These are phyloP conservation scores for Cheilosia urbana DNA, from an alignment of 2,888 invertebrate species.

Conservation along the genomic window DNA sequence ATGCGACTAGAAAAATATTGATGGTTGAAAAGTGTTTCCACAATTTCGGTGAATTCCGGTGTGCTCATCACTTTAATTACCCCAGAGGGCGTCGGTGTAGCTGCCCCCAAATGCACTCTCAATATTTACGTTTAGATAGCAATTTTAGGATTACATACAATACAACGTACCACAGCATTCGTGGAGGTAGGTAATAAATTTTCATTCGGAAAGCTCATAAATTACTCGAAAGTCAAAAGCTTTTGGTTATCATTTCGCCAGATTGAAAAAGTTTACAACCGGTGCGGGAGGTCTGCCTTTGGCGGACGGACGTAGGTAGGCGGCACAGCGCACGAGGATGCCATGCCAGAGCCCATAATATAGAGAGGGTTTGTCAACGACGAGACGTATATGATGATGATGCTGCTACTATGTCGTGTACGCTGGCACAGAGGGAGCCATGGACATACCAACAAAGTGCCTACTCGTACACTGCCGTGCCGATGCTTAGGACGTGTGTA, in stretches of 20 bases:
- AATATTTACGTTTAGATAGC: slow-evolving; percentile 54
- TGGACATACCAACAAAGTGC: slow-evolving; percentile 7
- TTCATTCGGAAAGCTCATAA: slow-evolving; percentile 67
- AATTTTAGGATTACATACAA: slow-evolving; percentile 53
- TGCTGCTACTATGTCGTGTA: slow-evolving; percentile 35
- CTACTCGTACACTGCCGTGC: neutral
- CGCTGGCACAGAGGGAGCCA: slow-evolving; percentile 11
- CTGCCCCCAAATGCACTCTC: slow-evolving; percentile 8
- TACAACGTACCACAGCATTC: neutral
- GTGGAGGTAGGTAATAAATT: slow-evolving; percentile 56
- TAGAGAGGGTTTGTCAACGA: slow-evolving; percentile 39
- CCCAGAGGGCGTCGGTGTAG: slow-evolving; percentile 21
- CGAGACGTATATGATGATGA: slow-evolving; percentile 31
- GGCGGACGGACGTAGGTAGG: slow-evolving; percentile 1
- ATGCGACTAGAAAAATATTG: too few species aligned
- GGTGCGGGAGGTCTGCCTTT: neutral
- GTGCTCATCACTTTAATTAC: slow-evolving; percentile 56
- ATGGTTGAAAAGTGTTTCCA: neutral
- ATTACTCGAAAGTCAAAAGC: slow-evolving; percentile 63
- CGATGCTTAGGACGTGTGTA: slow-evolving; percentile 49
- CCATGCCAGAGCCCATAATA: neutral
- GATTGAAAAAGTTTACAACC: slow-evolving; percentile 67
- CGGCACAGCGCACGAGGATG: neutral
- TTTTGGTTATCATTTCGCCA: slow-evolving; percentile 66
- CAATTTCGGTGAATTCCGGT: neutral